Evolutionary conservation across 1,140 invertebrate species (phyloP), one percentile per base, ranked within the genome.

Genomic region (Agrypnia vestita): DNA sequence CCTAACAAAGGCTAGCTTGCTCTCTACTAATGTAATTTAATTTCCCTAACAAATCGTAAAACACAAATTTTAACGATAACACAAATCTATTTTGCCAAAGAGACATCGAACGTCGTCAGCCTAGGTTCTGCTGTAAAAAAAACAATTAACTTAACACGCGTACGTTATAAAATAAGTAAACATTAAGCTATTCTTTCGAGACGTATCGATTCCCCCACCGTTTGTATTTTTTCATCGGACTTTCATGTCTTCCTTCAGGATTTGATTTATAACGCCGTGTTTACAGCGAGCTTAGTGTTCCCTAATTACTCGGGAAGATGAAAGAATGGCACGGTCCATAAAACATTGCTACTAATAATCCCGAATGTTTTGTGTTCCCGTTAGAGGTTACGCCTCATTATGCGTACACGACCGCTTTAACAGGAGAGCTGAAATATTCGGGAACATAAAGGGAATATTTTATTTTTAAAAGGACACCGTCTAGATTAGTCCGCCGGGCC

Each of bases 181-280:
- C 15, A 59, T 55, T 15, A 59, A 59, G 15, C 55, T 19, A 59
- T 15, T 59, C 15, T 59, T 59, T n/a, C 55, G 6, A 8, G 55
- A 59, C n/a, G 55, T 59, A 59, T 59, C 55, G 55, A 59, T 59
- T 17, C 55, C 15, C 55, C 55, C 55, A 59, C 55, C 61, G 21
- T 59, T 59, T n/a, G 61, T n/a, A 62, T 62, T 21, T 62, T 35
- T 35, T 35, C 25, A 35, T 35, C 25, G 6, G 25, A 35, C 25
- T 35, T 35, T 62, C 19, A 35, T 62, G 19, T 62, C 61, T n/a
- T 43, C 44, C 44, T 49, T 69, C 64, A 19, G 35, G 56, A 19
- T 76, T 49, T 76, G 75, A 76, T 76, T 76, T 76, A 76, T 76
- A 19, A 35, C 61, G 46, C 46, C 46, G 17, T 76, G 75, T 76